Conservation (phyloP, 2,113 vertebrate species). For the Ondatra zibethicus region DNA sequence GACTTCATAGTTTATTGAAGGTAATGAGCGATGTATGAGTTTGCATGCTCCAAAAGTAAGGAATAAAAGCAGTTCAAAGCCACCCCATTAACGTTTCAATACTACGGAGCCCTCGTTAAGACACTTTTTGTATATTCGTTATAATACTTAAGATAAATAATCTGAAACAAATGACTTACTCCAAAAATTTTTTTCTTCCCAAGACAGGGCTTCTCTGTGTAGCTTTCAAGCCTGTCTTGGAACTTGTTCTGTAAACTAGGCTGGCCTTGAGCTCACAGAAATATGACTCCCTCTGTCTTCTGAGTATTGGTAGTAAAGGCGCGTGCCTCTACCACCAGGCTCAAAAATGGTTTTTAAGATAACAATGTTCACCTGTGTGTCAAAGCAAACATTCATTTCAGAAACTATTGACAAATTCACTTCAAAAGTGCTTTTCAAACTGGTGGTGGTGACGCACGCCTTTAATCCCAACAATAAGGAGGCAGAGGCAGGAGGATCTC, state of each 20-base stretch:
- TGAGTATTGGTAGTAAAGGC: too few relatives aligned
- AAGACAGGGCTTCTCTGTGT: too few relatives aligned
- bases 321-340: too few relatives aligned
- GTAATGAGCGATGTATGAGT: slow-evolving; percentile 1
- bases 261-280: too few relatives aligned
- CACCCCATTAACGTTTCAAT: background rate
- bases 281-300: too few relatives aligned
- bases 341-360: background rate
- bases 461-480: too few relatives aligned
- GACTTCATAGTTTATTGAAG: slow-evolving; percentile 19
- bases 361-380: background rate
- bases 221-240: too few relatives aligned
- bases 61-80: background rate
- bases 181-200: background rate
- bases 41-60: slow-evolving; percentile 9
- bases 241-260: too few relatives aligned
- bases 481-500: too few relatives aligned
- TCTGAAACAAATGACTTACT: background rate
- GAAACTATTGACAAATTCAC: slow-evolving; percentile 23
- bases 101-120: background rate
- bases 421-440: background rate
- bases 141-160: slow-evolving; percentile 10
- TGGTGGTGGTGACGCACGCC: too few relatives aligned
- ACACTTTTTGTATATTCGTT: background rate
- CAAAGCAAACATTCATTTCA: slow-evolving; percentile 45